Conservation (phyloP, 2,888 invertebrate species). For the Drosophila stalkeri region DNA sequence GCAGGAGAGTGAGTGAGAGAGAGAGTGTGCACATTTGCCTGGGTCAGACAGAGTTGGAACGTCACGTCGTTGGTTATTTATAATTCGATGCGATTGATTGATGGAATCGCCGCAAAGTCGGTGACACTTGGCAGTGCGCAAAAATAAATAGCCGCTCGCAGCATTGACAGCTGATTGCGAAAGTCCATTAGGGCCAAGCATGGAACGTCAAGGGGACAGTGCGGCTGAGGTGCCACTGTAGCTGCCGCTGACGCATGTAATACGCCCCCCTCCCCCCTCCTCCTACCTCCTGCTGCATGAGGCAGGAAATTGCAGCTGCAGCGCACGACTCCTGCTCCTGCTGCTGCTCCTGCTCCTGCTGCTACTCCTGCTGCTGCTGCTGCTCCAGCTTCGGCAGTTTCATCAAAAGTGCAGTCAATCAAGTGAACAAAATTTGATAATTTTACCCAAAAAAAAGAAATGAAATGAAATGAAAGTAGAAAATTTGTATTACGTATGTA, state of each 20-base stretch:
- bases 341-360: not conserved
- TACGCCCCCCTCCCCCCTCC: not conserved
- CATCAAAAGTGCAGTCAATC: slow-evolving; percentile 78
- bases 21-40: not conserved
- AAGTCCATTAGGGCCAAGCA: slow-evolving; percentile 71
- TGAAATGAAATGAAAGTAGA: not conserved
- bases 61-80: slow-evolving; percentile 69
- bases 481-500: slow-evolving; percentile 6
- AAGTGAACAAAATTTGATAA: slow-evolving; percentile 70
- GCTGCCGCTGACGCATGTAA: slow-evolving; percentile 26
- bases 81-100: slow-evolving; percentile 77
- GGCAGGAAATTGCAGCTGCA: too few species aligned
- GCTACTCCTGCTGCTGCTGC: too few species aligned
- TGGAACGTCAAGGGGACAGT: slow-evolving; percentile 4
- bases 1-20: not conserved
- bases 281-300: too few species aligned
- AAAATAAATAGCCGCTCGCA: slow-evolving; percentile 76
- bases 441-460: slow-evolving; percentile 35
- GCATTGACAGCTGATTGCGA: slow-evolving; percentile 80
- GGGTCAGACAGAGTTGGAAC: slow-evolving; percentile 38
- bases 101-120: slow-evolving; percentile 77
- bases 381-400: slow-evolving; percentile 40
- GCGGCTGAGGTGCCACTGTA: slow-evolving; percentile 24
- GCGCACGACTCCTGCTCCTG: too few species aligned
- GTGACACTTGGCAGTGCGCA: slow-evolving; percentile 78